Evolutionary conservation across 2,888 invertebrate species (phyloP), one percentile per base, ranked within the genome.

Genomic region (Morpho helenor): DNA sequence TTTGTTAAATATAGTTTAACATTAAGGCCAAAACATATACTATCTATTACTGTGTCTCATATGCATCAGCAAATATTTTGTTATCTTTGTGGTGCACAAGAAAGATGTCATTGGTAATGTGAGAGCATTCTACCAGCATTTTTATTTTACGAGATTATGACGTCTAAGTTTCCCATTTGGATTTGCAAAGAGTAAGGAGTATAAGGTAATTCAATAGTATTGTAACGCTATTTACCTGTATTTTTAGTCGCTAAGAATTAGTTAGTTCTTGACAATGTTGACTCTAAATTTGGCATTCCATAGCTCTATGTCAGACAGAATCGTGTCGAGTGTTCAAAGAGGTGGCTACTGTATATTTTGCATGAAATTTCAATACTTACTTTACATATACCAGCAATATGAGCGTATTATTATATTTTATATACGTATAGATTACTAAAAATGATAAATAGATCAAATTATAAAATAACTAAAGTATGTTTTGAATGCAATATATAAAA

Each of bases 101-200:
- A 84, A 84, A 86, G 82, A 87, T 87, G 89, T 88, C 89, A 88
- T 87, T 80, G 85, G 88, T 88, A 88, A 89, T 90, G 90, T 90
- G 90, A 90, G 90, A 87, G 89, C 85, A 82, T 77, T 80, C 73
- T 67, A 75, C 79, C 73, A 82, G 75, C 80, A 79, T 80, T 84
- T 81, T 78, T 81, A 86, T 83, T 86, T 84, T 83, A 79, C 76
- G 77, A 68, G 80, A 87, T 73, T 84, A 84, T 81, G 85, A 84
- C 81, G 79, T 83, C 77, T 82, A 73, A 76, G 74, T 74, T 75
- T 79, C 73, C 66, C 67, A 76, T 78, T 82, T 71, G 77, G 75
- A 79, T 74, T 74, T 72, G 67, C 72, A 73, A 74, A 75, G 74
- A 77, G 73, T 85, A 85, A 76, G 76, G 73, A 76, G 70, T 72